Base-by-base conservation (phyloP, 2,797 vertebrate genomes). In the Megaceryle alcyon region DNA sequence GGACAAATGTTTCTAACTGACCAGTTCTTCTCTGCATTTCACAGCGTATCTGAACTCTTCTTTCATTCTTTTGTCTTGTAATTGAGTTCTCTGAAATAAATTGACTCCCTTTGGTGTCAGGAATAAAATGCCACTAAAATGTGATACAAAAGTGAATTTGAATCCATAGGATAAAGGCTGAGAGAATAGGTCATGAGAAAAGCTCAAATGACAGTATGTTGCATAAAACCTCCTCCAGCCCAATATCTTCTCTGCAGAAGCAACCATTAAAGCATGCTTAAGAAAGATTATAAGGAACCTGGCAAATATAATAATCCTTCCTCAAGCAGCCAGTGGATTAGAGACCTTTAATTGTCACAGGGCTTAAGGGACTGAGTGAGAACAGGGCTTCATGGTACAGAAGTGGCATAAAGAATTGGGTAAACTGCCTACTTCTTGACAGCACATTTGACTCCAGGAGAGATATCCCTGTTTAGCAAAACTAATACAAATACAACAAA, bases 291-390 rank as follows among this genome's bases (percentile, higher is more conserved):
- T 37, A 93, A 93, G n/a, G n/a, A 90, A 86, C 0, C 2, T 66
- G 66, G 70, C 54, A 95, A 94, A 88, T 84, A 56, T 26, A 92
- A 86, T 88, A 86, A 95, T 82, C 86, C 56, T 69, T 93, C 59
- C 77, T 90, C 83, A 77, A 85, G 72, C 56, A 88, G 80, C 26
- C 72, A 84, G 80, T 2, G 2, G 83, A 90, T 96, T 90, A 95
- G 77, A 90, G 66, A 79, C 39, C 29, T 31, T 70, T 84, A 94
- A 84, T 79, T 96, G 93, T 61, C 87, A 84, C 44, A 92, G 44
- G 14, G 35, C 44, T 94, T 72, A 82, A 77, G 73, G 33, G 56
- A 91, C 33, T 0, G 1, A 68, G n/a, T 20, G 65, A 90, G 59
- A 92, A 73, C 25, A 79, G 63, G 70, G 51, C 18, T 91, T 22